Evolutionary conservation across 1,140 invertebrate genomes (phyloP), one percentile per base, ranked within the genome.

Genomic region (Prorops nasuta): DNA sequence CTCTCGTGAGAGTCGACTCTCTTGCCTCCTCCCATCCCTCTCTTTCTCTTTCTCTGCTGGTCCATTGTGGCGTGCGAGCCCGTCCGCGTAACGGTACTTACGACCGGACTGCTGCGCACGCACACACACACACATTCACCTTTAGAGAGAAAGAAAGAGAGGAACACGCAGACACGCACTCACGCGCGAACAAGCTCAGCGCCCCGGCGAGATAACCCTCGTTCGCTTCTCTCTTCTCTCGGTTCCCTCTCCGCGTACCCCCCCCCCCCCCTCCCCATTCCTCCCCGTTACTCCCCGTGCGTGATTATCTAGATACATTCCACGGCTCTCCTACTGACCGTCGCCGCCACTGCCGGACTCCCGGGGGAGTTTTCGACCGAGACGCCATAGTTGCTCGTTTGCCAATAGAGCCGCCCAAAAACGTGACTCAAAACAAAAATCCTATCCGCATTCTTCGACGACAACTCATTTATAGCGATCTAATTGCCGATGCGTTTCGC

Each of bases 41-140:
- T 18, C 14, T 36, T 21, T 16, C 21, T 12, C 12, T 20, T 32
- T 10, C 43, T 51, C 43, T 20, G 41, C 45, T 48, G 43, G 53
- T 51, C 53, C 53, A 55, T 55, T 55, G 53, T 55, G 48, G 47
- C 46, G 18, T n/a, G 19, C 20, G 10, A 15, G 19, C n/a, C 15
- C 49, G 37, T 41, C 21, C 43, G 41, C 17, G 52, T 55, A 55
- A 55, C 53, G 53, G 53, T 51, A 51, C 53, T 51, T 48, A 37
- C 35, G 18, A 12, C 39, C 39, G 36, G 18, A 12, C 16, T 14
- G 19, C 44, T 4, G 44, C 35, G 44, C 34, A 37, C n/a, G n/a
- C n/a, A n/a, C n/a, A n/a, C n/a, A n/a, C n/a, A n/a, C n/a, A n/a
- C n/a, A n/a, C n/a, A n/a, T n/a, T n/a, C n/a, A n/a, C n/a, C n/a